Base-by-base conservation (phyloP, 2,113 vertebrate species). In the Scartelaos histophorus region DNA sequence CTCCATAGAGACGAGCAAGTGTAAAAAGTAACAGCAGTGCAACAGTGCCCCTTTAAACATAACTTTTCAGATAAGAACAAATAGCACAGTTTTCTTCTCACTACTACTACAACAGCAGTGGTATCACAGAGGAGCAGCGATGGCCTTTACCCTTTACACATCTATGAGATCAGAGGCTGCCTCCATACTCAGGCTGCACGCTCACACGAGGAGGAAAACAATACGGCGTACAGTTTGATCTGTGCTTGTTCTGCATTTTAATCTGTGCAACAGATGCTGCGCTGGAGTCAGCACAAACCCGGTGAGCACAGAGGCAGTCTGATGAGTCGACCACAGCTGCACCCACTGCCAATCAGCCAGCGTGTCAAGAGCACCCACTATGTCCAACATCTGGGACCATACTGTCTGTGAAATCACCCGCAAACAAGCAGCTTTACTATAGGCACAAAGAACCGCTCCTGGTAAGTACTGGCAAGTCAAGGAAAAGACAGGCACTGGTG, bases 341-440 rank as follows among this genome's bases (percentile, higher is more conserved):
- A 82, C 76, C 82, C 11, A 13, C 74, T 83, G 79, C 76, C 78
- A 82, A 76, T 89, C 84, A 83, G 70, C 51, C 60, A 53, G 54
- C 10, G 73, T 64, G 71, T 85, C 67, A 71, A 69, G 70, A 80
- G 78, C 81, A 45, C 70, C 67, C 66, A 62, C 46, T 22, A 21
- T 15, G 25, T 70, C 61, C 16, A 29, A 74, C 71, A 84, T 82
- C 85, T 82, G 79, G 76, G 29, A 47, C 65, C 73, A 43, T 43
- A 71, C 70, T 78, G 77, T 58, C 56, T 25, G 29, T 68, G 62
- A 64, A 72, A 1, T 38, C 72, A 35, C 25, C 70, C 73, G 65
- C 79, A 80, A 81, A 81, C 73, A 3, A 24, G 25, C 58, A 75
- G 69, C 46, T 67, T 82, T 77, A 69, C 35, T 70, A 62, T 66